Evolutionary conservation across 2,797 vertebrate genomes (phyloP).

Genomic region (Hirundo rustica): DNA sequence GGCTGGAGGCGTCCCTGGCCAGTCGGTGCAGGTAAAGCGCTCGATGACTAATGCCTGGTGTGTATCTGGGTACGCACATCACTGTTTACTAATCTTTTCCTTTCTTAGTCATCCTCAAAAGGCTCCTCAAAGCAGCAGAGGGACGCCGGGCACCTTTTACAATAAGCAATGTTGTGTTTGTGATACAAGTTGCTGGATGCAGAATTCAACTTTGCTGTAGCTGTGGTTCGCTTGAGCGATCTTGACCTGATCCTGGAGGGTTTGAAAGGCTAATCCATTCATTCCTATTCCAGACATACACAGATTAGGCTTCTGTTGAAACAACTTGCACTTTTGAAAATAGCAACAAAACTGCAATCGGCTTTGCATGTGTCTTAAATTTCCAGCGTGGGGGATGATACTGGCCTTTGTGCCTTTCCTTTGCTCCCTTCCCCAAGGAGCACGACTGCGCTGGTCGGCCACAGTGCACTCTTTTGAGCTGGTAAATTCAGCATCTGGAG

Average conservation of each 20-base stretch:
- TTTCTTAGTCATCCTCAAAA: slow-evolving; percentile 23
- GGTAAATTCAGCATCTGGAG: slow-evolving; percentile 2
- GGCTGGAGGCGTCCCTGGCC: not conserved
- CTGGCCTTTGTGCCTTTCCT: not conserved
- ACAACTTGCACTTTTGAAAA: slow-evolving; percentile 47
- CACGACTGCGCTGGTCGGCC: not conserved
- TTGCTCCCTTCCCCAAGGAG: not conserved
- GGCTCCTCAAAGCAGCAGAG: not conserved
- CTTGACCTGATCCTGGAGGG: slow-evolving; percentile 41
- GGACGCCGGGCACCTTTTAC: not conserved
- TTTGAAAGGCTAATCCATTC: slow-evolving; percentile 65
- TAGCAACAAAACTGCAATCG: slow-evolving; percentile 17
- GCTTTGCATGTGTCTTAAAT: slow-evolving; percentile 27
- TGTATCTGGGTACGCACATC: not conserved
- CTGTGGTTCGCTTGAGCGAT: not conserved
- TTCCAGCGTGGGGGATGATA: not conserved
- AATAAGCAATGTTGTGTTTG: not conserved
- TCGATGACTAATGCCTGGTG: not conserved
- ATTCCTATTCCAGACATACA: slow-evolving; percentile 64
- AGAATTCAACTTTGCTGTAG: not conserved
- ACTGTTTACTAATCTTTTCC: not conserved
- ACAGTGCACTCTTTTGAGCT: not conserved
- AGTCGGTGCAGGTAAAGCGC: not conserved
- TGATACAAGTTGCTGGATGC: not conserved
- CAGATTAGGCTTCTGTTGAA: slow-evolving; percentile 59